These are phyloP conservation scores for Leiothrix lutea DNA, from an alignment of 2,113 vertebrate species.

Conservation along the genomic window DNA sequence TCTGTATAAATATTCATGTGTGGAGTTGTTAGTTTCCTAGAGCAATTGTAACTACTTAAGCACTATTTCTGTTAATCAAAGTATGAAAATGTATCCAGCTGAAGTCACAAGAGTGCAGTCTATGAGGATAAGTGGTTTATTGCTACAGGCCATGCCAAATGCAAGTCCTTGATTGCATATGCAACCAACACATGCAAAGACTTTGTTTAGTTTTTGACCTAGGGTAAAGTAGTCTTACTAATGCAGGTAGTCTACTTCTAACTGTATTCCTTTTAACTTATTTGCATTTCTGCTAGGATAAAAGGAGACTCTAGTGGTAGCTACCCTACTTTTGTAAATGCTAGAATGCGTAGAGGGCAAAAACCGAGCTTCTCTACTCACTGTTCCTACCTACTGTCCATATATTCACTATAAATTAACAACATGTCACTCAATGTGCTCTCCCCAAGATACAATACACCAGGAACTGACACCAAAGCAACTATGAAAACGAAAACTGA, in stretches of 20 bases:
- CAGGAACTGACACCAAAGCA: background rate
- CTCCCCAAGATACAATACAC: background rate
- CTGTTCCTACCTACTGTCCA: background rate
- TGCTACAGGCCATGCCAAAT: background rate
- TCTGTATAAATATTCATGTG: background rate
- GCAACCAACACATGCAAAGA: background rate
- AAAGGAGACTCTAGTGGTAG: background rate
- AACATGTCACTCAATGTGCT: background rate
- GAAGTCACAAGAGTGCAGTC: background rate
- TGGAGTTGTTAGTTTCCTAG: background rate
- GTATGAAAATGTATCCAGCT: background rate
- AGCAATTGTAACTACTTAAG: background rate
- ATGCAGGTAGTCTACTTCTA: slow-evolving; percentile 1
- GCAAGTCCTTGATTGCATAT: background rate
- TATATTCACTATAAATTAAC: background rate
- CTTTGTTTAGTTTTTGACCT: background rate
- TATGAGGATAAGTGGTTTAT: background rate
- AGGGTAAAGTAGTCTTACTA: background rate
- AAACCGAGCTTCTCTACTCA: background rate
- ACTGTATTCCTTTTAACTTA: background rate
- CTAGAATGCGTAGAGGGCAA: background rate
- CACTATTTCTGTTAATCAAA: background rate
- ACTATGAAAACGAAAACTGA: background rate
- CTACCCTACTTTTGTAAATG: background rate
- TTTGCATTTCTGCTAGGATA: background rate